phyloP scores from a whole-genome alignment of 2,113 vertebrate genomes.

The Cavia porcellus region DNA sequence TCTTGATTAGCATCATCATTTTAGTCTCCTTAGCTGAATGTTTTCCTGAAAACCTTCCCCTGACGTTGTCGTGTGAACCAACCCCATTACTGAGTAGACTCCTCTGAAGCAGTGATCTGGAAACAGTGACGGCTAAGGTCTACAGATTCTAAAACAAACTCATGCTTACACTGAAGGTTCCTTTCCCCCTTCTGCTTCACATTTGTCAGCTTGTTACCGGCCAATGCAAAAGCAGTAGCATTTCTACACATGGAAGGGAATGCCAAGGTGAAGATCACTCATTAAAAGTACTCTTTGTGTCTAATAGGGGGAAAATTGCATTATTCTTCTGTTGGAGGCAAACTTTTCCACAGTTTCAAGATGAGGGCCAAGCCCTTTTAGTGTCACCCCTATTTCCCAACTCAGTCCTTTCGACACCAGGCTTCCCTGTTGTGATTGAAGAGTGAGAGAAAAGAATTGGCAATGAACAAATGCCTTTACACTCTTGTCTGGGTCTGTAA shows the following conservation, averaged over 20 bases:
- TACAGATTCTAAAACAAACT: constrained; percentile 59
- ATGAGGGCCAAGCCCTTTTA: background rate
- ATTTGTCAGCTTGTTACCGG: background rate
- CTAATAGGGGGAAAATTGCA: constrained; percentile 23
- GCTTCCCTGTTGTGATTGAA: background rate
- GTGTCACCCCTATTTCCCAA: background rate
- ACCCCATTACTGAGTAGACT: background rate
- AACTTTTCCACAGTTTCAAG: background rate
- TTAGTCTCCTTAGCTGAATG: constrained; percentile 54
- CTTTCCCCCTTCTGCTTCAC: background rate
- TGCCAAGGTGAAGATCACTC: background rate
- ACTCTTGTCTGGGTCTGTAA: background rate
- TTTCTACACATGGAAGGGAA: constrained; percentile 7
- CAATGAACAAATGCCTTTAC: background rate
- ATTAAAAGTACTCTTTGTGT: constrained; percentile 55
- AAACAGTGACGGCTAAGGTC: constrained; percentile 41
- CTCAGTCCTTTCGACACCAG: background rate
- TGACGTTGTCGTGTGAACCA: constrained; percentile 23
- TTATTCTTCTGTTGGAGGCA: constrained; percentile 2
- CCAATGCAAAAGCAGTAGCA: background rate
- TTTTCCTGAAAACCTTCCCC: constrained; percentile 60
- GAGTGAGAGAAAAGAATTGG: background rate
- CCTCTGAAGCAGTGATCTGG: constrained; percentile 53
- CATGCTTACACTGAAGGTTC: constrained; percentile 10
- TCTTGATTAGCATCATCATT: constrained; percentile 48